Conservation (phyloP, 2,888 invertebrate genomes). For the Biston stratarius region DNA sequence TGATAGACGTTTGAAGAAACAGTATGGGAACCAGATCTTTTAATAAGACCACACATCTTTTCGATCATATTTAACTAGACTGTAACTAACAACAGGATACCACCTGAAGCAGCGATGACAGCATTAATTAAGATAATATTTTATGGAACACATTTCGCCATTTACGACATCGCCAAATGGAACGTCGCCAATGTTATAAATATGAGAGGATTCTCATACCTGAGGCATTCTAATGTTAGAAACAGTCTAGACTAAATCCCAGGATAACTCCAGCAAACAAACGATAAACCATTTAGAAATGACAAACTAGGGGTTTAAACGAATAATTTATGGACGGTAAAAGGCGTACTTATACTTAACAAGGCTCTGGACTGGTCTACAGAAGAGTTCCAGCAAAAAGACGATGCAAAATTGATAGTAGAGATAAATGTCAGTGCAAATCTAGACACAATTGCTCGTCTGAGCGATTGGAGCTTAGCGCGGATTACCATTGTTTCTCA, state of each 20-base stretch:
- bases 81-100: constrained; percentile 38
- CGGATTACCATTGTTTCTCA: constrained; percentile 34
- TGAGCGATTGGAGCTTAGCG: constrained; percentile 13
- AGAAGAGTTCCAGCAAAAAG: constrained; percentile 15
- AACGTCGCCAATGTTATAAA: constrained; percentile 62
- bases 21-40: constrained; percentile 38
- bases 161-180: constrained; percentile 42
- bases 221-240: constrained; percentile 35
- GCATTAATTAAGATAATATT: constrained; percentile 46
- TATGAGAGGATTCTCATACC: constrained; percentile 47
- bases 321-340: constrained; percentile 36
- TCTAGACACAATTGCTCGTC: constrained; percentile 20
- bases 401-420: constrained; percentile 17
- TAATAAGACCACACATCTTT: constrained; percentile 17
- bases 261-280: constrained; percentile 40
- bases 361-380: constrained; percentile 27
- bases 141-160: constrained; percentile 41
- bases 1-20: constrained; percentile 10
- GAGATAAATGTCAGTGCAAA: constrained; percentile 30
- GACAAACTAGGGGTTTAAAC: constrained; percentile 38
- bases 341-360: constrained; percentile 18
- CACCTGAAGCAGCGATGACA: constrained; percentile 45
- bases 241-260: constrained; percentile 45
- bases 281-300: constrained; percentile 41
- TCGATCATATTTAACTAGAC: constrained; percentile 43